These are phyloP conservation scores for Amblyopsis rosae DNA, from an alignment of 2,113 vertebrate species.

Conservation along the genomic window DNA sequence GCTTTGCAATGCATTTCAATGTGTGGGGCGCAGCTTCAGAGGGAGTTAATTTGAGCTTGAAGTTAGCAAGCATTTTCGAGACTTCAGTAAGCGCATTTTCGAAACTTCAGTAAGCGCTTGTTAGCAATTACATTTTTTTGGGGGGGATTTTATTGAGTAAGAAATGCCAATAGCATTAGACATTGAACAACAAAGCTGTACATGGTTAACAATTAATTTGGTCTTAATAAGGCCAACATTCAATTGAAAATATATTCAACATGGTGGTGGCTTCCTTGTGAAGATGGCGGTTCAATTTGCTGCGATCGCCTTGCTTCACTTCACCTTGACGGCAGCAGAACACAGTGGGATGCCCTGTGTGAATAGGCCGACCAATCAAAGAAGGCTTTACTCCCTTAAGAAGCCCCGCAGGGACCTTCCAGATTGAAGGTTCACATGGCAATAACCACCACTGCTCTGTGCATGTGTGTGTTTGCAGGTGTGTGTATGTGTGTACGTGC, in stretches of 20 bases:
- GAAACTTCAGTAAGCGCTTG: too few species aligned
- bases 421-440: slow-evolving; percentile 47
- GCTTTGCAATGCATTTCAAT: too few species aligned
- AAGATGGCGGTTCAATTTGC: slow-evolving; percentile 30
- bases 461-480: slow-evolving; percentile 13
- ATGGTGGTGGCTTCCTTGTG: slow-evolving; percentile 28
- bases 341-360: slow-evolving; percentile 34
- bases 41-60: too few species aligned
- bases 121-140: too few species aligned
- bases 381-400: slow-evolving; percentile 40
- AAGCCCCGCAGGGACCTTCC: slow-evolving; percentile 29
- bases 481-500: neutral
- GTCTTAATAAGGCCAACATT: slow-evolving; percentile 14
- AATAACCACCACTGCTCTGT: slow-evolving; percentile 18
- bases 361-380: slow-evolving; percentile 55
- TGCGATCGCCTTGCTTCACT: slow-evolving; percentile 19
- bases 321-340: slow-evolving; percentile 28
- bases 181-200: slow-evolving; percentile 9
- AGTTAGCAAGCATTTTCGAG: too few species aligned
- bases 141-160: too few species aligned
- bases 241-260: slow-evolving; percentile 32
- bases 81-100: too few species aligned
- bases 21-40: too few species aligned
- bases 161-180: too few species aligned
- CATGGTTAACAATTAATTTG: slow-evolving; percentile 22